Percentiles rank a stretch among this genome's conserved stretches.
Conservation (phyloP, 2,113 vertebrate species). For the Agapornis roseicollis region DNA sequence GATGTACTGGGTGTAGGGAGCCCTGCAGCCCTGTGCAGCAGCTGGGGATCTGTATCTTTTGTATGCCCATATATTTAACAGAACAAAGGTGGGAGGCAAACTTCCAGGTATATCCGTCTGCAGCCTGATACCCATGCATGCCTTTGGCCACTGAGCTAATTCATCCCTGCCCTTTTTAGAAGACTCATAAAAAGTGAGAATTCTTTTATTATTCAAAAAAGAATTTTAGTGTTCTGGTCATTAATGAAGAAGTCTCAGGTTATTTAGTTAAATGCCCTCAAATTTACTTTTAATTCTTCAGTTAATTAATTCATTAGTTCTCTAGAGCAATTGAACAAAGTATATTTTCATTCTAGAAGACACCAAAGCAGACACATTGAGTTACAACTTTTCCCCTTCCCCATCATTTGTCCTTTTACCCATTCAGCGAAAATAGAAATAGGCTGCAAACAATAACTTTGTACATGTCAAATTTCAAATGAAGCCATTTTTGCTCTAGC, state of each 20-base stretch:
- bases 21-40: not conserved
- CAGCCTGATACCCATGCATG: fast-evolving
- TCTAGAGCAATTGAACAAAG: slow-evolving; percentile 8
- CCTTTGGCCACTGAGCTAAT: not conserved
- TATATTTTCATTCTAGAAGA: not conserved
- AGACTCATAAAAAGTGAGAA: not conserved
- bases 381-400: not conserved
- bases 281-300: not conserved
- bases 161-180: not conserved
- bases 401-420: not conserved
- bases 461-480: not conserved
- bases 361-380: not conserved
- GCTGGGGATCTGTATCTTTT: not conserved
- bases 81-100: not conserved
- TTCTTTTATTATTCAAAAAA: not conserved
- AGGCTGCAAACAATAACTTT: not conserved
- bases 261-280: slow-evolving; percentile 5
- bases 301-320: slow-evolving; percentile 22
- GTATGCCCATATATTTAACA: not conserved
- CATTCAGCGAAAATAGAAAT: not conserved
- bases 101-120: not conserved
- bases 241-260: not conserved
- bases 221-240: not conserved
- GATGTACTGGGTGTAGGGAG: not conserved
- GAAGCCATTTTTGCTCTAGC: not conserved